A percentile compares a stretch with the other conserved stretches of the same genome.
Conservation (phyloP, 2,888 invertebrate genomes). For the Therioaphis trifolii region DNA sequence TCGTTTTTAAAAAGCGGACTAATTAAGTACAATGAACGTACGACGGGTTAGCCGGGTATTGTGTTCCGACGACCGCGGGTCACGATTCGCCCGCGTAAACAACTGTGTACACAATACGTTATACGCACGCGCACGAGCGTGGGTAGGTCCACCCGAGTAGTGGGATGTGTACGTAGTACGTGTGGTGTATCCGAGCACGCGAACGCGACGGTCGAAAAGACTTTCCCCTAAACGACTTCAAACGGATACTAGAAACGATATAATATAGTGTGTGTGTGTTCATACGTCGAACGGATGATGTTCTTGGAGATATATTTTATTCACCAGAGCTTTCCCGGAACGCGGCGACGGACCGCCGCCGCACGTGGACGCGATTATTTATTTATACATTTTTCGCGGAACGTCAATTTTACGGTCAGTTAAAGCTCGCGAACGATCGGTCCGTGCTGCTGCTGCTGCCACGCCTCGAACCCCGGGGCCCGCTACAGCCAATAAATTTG, state of each 20-base stretch:
- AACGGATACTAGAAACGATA: too few relatives aligned
- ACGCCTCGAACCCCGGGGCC: slow-evolving; percentile 22
- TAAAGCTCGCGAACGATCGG: slow-evolving; percentile 26
- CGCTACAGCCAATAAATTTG: slow-evolving; percentile 42
- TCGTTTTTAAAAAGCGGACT: slow-evolving; percentile 19
- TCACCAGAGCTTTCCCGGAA: background rate
- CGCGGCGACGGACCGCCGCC: too few relatives aligned
- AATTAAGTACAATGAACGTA: slow-evolving; percentile 4
- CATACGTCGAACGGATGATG: background rate
- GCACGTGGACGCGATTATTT: background rate
- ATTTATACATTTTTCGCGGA: background rate
- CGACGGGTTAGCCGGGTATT: background rate
- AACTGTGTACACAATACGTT: background rate
- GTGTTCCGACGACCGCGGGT: slow-evolving; percentile 42
- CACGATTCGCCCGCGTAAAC: slow-evolving; percentile 38
- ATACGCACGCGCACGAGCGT: background rate
- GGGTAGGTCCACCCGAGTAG: too few relatives aligned
- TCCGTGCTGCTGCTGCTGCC: background rate
- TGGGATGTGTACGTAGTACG: too few relatives aligned
- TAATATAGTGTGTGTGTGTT: background rate
- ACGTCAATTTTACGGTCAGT: slow-evolving; percentile 41
- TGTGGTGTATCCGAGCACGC: too few relatives aligned
- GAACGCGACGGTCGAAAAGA: too few relatives aligned
- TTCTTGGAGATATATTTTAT: background rate
- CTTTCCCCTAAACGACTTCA: too few relatives aligned